Evolutionary conservation across 2,797 vertebrate species (phyloP), one percentile per base, ranked within the genome.

Genomic region (Sebastes hubbsi): DNA sequence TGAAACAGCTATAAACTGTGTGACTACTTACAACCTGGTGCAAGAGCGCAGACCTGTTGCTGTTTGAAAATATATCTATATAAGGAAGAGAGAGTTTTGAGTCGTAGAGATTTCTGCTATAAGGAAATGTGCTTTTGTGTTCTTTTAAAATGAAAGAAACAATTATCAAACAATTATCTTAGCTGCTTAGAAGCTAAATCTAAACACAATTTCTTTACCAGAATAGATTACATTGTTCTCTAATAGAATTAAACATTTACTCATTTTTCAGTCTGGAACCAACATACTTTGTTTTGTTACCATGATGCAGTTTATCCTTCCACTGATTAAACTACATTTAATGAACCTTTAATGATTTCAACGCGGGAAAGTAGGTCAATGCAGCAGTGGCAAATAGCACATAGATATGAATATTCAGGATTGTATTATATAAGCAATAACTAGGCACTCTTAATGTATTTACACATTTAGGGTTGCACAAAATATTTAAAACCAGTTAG

Each of bases 31-130:
- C 55, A 61, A 56, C 56, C 66, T 22, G 79, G 42, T 73, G 77
- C 64, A 70, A 72, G 54, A 82, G 36, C 20, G 25, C 27, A n/a
- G 34, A 90, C 88, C 66, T 89, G 82, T 87, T 88, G 86, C 78
- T 18, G n/a, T 55, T 75, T 25, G 0, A 1, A n/a, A 65, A 46
- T 22, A 0, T 29, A n/a, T 42, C 30, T 29, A 38, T 46, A 64
- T 62, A 13, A 36, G 8, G 10, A 61, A n/a, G 30, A 3, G 5
- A 0, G 49, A 22, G 22, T 49, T 72, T 68, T 30, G 30, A 68
- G 20, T 52, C 22, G 61, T 12, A 8, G 12, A n/a, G 7, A 16
- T 11, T 34, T 71, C 6, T 11, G 11, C 8, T 0, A 14, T 14
- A 1, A 24, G 6, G 24, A 69, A 10, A 8, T 11, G 14, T 36